Evolutionary conservation across 92 coral and sea anemone genomes (phyloP), one percentile per base, ranked within the genome.

Genomic region (Siderastrea radians): DNA sequence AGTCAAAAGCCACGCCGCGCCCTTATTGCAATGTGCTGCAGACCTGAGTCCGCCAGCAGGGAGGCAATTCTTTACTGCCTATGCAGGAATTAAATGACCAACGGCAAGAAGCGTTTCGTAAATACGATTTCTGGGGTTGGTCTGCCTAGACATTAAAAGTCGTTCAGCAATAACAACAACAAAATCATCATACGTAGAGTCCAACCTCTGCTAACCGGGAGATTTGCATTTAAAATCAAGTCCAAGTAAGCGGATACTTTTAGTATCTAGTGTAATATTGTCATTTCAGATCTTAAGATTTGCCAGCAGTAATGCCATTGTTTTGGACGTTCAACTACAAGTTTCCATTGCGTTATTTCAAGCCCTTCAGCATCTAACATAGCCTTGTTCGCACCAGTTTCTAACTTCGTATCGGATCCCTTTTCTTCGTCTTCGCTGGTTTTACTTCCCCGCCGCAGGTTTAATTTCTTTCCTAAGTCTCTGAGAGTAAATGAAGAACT

Each of bases 291-390:
- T 68, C 98, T 89, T 45, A 98, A 79, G 7, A 93, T 88, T 15
- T 98, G 99, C 99, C 99, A 98, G 52, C 98, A 95, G 77, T 96
- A 98, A 62, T 95, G 98, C 99, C 99, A 98, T 16, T 94, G 92
- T 50, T 92, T 95, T 5, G 98, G 99, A 75, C 91, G 90, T 60
- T 87, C 91, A 5, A 96, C 91, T 91, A 98, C 88, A 64, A 93
- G 85, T 54, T 88, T 94, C 99, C 99, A 98, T 85, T 98, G 99
- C 2, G 85, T 85, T 73, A 93, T 86, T 82, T 95, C 98, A 12
- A 91, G 89, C 1, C 98, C 95, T 13, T 89, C 84, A 1, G 93
- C 93, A 68, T 95, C 98, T 15, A 95, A 58, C 89, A 94, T 91
- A 75, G 84, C 61, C 78, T 84, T 89, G 68, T 89, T 82, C 66